Evolutionary conservation across 2,888 invertebrate genomes (phyloP).

Genomic region (Lucinisca nassula): DNA sequence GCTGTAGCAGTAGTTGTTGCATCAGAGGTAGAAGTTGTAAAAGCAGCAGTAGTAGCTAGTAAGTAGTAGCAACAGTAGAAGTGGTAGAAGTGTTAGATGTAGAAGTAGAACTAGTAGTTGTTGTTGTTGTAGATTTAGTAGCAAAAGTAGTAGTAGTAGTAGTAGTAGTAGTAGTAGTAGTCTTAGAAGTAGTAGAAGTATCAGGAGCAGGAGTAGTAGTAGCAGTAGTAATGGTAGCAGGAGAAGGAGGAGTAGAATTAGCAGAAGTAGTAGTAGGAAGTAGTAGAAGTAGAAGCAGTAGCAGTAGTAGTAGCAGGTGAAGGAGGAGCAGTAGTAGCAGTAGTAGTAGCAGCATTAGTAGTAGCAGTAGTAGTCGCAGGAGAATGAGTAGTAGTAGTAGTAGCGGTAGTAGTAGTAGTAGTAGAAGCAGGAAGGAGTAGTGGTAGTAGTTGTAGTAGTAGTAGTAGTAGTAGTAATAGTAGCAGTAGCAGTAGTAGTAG

Average conservation of each 20-base stretch:
- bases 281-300: background rate
- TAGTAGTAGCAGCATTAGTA: background rate
- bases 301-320: background rate
- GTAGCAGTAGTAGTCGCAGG: background rate
- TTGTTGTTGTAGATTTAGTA: constrained; percentile 51
- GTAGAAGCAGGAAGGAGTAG: constrained; percentile 30
- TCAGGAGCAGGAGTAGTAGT: background rate
- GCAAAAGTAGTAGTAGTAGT: background rate
- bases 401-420: background rate
- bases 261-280: background rate
- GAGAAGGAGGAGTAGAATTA: background rate
- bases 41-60: background rate
- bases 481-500: constrained; percentile 59
- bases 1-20: background rate
- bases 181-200: background rate
- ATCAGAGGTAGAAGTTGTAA: background rate
- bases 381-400: background rate
- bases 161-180: background rate
- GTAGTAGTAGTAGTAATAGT: constrained; percentile 53
- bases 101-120: constrained; percentile 26
- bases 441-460: background rate
- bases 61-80: no score
- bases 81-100: background rate
- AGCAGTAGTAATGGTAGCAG: background rate
- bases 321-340: background rate